Conservation (phyloP, 2,888 invertebrate genomes). For the Tryphoninae sp. region DNA sequence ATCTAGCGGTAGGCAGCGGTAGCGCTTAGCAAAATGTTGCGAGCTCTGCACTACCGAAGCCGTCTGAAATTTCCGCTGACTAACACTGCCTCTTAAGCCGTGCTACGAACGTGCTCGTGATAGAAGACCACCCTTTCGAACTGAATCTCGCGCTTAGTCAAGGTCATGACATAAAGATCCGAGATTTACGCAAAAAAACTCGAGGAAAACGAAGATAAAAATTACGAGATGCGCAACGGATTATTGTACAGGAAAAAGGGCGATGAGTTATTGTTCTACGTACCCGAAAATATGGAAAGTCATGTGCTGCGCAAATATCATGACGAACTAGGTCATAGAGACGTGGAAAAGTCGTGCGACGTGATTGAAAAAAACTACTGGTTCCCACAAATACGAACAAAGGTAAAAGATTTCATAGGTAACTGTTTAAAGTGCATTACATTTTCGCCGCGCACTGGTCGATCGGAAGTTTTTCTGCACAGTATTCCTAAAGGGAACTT, state of each 20-base stretch:
- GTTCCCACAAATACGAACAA: conserved; percentile 53
- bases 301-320: conserved; percentile 61
- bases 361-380: conserved; percentile 57
- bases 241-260: conserved; percentile 63
- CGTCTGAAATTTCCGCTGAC: too few relatives aligned
- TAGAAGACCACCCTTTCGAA: conserved; percentile 61
- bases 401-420: conserved; percentile 31
- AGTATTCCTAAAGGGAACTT: background rate
- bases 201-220: conserved; percentile 38
- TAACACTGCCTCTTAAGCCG: too few relatives aligned
- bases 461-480: conserved; percentile 52
- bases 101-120: background rate
- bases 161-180: conserved; percentile 38
- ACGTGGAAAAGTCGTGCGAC: conserved; percentile 59
- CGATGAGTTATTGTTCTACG: conserved; percentile 58
- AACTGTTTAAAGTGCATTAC: conserved; percentile 65
- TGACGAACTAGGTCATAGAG: conserved; percentile 64
- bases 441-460: conserved; percentile 52
- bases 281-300: conserved; percentile 58
- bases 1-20: too few relatives aligned
- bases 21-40: too few relatives aligned
- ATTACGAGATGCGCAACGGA: conserved; percentile 64
- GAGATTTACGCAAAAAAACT: conserved; percentile 32
- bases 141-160: conserved; percentile 55
- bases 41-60: too few relatives aligned